Percentiles rank a stretch among this genome's conserved stretches.
Conservation (phyloP, 2,113 vertebrate genomes). For the Hipposideros armiger region DNA sequence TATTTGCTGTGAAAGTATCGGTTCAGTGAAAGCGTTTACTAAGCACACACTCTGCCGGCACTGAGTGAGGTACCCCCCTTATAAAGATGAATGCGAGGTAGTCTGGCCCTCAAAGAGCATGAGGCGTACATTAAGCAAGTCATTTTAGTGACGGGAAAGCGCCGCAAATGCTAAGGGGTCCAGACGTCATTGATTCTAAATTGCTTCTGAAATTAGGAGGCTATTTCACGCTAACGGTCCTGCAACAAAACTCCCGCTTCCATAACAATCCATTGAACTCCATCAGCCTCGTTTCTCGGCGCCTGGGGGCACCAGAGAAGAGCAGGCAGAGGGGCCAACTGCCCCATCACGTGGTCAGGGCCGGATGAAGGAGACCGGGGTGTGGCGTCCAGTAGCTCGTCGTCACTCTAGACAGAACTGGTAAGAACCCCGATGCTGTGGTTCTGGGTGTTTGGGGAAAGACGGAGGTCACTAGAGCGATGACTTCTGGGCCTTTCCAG, state of each 20-base stretch:
- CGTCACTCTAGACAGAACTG: background rate
- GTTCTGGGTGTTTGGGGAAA: background rate
- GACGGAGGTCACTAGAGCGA: background rate
- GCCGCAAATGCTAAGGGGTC: background rate
- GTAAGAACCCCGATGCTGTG: background rate
- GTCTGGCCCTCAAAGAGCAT: background rate
- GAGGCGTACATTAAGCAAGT: background rate
- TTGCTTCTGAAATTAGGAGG: background rate
- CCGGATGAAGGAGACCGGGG: no score
- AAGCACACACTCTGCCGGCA: rapidly evolving
- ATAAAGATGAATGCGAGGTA: background rate
- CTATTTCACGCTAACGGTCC: background rate
- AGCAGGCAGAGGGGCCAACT: background rate
- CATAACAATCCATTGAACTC: background rate
- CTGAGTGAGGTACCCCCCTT: background rate
- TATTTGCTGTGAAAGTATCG: background rate
- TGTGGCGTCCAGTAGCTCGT: background rate
- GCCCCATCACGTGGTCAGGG: no score
- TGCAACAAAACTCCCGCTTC: background rate
- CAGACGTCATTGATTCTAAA: background rate
- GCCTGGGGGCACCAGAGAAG: rapidly evolving
- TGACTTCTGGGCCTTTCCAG: background rate
- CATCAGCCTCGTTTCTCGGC: background rate
- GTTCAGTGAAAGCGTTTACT: background rate
- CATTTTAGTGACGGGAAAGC: background rate